Conservation (phyloP, 1,140 invertebrate species). For the Galleria mellonella region DNA sequence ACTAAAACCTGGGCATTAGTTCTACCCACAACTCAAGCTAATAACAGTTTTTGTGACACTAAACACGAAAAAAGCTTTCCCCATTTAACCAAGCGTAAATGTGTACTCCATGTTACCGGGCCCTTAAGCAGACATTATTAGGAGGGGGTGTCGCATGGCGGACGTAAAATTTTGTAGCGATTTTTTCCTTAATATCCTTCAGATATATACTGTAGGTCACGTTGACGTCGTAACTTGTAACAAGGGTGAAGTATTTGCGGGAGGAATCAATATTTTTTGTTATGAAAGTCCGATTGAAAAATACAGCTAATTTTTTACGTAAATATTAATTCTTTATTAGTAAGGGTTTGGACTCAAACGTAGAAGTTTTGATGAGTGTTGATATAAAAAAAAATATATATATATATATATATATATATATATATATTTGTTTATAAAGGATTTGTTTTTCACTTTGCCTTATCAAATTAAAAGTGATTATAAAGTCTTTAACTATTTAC, state of each 20-base stretch:
- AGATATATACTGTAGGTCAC: conserved; percentile 51
- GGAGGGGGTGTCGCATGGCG: conserved; percentile 52
- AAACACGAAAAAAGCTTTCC: conserved; percentile 73
- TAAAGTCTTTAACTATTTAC: no score
- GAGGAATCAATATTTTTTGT: neutral
- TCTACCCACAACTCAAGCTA: conserved; percentile 55
- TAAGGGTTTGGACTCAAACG: no score
- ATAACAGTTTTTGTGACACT: conserved; percentile 73
- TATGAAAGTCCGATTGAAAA: conserved; percentile 1
- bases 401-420: no score
- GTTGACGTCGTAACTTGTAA: conserved; percentile 23
- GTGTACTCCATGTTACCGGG: conserved; percentile 67
- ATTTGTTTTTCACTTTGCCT: no score
- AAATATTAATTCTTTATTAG: no score
- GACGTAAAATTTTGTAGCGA: conserved; percentile 69
- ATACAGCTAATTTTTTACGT: neutral
- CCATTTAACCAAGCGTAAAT: conserved; percentile 72
- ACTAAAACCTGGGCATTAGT: no score
- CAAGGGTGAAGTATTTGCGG: conserved; percentile 4
- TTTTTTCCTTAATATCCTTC: conserved; percentile 62
- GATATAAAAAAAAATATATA: no score
- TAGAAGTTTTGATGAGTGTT: no score
- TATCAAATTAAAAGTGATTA: no score
- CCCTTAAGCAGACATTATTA: conserved; percentile 72
- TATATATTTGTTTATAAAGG: no score